A percentile compares a stretch with the other conserved stretches of the same genome.
Evolutionary conservation across 1,140 invertebrate genomes (phyloP).

Genomic region (Chlorops oryzae): DNA sequence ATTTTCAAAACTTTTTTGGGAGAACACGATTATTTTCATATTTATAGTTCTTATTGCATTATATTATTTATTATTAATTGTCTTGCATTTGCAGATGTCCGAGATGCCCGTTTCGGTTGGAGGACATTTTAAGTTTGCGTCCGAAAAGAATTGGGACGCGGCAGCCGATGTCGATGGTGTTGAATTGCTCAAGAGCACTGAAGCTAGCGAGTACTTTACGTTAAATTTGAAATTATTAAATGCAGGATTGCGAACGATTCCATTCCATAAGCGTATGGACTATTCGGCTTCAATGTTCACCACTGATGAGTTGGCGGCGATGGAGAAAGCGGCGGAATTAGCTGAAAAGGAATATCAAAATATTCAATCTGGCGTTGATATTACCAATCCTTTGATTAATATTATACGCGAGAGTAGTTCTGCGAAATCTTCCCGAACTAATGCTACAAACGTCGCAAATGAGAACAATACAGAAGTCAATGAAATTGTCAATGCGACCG

Average conservation of each 20-base stretch:
- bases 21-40: too few species aligned
- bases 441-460: background rate
- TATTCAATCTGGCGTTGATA: constrained; percentile 16
- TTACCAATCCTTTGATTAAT: constrained; percentile 15
- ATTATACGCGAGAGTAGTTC: constrained; percentile 12
- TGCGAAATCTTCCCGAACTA: constrained; percentile 3
- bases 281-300: constrained; percentile 32
- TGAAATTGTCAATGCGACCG: constrained; percentile 16
- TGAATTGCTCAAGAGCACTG: constrained; percentile 24
- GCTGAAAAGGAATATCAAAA: constrained; percentile 33
- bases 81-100: too few species aligned
- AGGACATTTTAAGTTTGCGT: constrained; percentile 36
- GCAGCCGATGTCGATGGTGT: constrained; percentile 23
- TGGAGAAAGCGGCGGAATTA: constrained; percentile 32
- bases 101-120: constrained; percentile 33
- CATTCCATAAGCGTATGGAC: constrained; percentile 45
- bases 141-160: constrained; percentile 38
- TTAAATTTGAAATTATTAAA: constrained; percentile 33
- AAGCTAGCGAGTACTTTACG: constrained; percentile 33
- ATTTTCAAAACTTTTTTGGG: too few species aligned
- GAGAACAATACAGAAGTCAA: constrained; percentile 15
- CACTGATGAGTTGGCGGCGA: constrained; percentile 24
- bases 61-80: too few species aligned
- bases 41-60: background rate
- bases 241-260: constrained; percentile 37